A percentile compares a stretch with the other conserved stretches of the same genome.
phyloP scores from a whole-genome alignment of 1,140 invertebrate species.

The Zophobas morio region DNA sequence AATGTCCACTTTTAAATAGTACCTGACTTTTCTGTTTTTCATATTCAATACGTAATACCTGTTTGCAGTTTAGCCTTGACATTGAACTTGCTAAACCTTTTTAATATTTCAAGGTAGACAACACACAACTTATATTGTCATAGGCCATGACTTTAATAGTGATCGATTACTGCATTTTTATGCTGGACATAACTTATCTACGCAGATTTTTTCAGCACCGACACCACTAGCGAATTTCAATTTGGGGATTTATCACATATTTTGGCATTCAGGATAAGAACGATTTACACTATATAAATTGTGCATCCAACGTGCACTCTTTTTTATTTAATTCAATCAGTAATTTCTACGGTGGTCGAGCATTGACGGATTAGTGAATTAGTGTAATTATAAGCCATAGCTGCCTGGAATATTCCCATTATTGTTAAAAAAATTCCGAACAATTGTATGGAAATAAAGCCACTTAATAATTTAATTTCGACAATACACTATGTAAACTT shows the following conservation, averaged over 20 bases:
- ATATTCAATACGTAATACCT: conserved; percentile 16
- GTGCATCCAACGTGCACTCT: too few relatives aligned
- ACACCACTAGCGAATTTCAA: conserved; percentile 8
- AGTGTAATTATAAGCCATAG: too few relatives aligned
- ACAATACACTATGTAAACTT: too few relatives aligned
- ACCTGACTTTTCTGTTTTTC: not conserved
- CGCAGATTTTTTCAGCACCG: conserved; percentile 16
- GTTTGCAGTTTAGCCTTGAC: conserved; percentile 42
- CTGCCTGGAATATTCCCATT: too few relatives aligned
- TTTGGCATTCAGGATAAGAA: too few relatives aligned
- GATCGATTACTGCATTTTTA: conserved; percentile 42
- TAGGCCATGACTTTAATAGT: conserved; percentile 45
- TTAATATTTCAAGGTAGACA: conserved; percentile 47
- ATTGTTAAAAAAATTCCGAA: too few relatives aligned
- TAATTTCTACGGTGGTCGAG: too few relatives aligned
- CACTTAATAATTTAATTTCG: too few relatives aligned
- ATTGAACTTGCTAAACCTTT: conserved; percentile 43
- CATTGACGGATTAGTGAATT: too few relatives aligned
- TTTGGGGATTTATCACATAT: not conserved
- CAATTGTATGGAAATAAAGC: too few relatives aligned
- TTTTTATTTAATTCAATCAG: too few relatives aligned
- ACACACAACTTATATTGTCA: conserved; percentile 42
- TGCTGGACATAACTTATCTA: conserved; percentile 28
- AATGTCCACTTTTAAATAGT: conserved; percentile 20
- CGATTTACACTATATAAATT: too few relatives aligned